Evolutionary conservation across 2,888 invertebrate genomes (phyloP), one percentile per base, ranked within the genome.

Genomic region (Rugalucina vietnamica): DNA sequence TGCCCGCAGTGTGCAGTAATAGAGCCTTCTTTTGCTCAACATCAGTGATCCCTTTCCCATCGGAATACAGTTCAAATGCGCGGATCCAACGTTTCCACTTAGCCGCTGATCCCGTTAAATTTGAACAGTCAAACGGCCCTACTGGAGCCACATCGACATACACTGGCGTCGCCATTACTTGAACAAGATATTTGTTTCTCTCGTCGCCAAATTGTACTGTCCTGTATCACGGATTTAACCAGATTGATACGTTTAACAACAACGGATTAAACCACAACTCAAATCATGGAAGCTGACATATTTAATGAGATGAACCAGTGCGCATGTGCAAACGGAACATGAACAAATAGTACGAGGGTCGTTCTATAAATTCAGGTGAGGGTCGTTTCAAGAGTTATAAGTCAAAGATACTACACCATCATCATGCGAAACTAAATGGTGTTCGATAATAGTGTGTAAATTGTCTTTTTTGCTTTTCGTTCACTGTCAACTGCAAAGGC

Each of bases 1-100:
- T 43, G 3, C 76, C 76, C 32, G 69, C 76, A 69, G 43, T 69
- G 21, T 76, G 69, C 21, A 76, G 36, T 39, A 76, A 65, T 4
- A 76, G 32, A 14, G 76, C 60, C 29, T 36, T 65, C 49, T 76
- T 76, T 8, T 76, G 76, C 0, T 50, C 76, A 39, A 14, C 32
- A 29, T 49, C 36, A 32, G 12, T 77, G 8, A 12, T 18, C 43
- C 8, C 18, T 18, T 43, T 8, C 10, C 29, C 29, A 4, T 27
- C 71, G 3, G 37, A 39, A 27, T 39, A 37, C 0, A 72, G 43
- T 43, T 43, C 43, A 18, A 43, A 43, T 12, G 43, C 8, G 10
- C 10, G 8, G 8, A 43, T 8, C 8, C 8, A 43, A 18, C 43
- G 43, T 43, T 43, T 43, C 8, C 18, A 43, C 18, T 18, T 18